phyloP scores from a whole-genome alignment of 2,888 invertebrate genomes.

The Coelogynopora nodosa region DNA sequence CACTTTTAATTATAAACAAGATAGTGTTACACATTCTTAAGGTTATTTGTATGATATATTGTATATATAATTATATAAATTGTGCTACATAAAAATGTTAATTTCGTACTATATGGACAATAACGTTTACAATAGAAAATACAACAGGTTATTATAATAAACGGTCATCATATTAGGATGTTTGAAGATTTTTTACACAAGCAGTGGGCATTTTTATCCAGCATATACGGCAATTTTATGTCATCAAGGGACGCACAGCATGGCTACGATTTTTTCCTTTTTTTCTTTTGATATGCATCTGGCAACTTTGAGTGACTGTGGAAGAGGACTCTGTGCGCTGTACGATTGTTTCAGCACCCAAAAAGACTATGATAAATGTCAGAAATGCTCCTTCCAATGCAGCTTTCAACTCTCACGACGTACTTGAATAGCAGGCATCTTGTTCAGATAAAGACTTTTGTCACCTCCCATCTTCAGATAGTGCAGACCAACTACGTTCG shows the following conservation, averaged over 20 bases:
- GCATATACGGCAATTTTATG: background rate
- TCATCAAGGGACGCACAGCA: background rate
- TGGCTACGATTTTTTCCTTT: no score
- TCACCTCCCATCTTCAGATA: background rate
- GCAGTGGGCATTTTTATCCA: background rate
- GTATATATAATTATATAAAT: slow-evolving; percentile 15
- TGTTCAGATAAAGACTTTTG: background rate
- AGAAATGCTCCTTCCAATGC: background rate
- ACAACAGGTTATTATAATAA: background rate
- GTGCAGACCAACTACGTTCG: background rate
- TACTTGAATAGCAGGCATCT: background rate
- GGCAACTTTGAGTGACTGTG: no score
- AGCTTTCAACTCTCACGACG: background rate
- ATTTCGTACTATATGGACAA: background rate
- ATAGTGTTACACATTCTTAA: background rate
- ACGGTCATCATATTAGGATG: background rate
- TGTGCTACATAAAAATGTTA: background rate
- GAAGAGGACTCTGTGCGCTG: background rate
- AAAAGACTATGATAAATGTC: background rate
- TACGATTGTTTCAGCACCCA: background rate
- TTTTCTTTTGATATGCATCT: no score
- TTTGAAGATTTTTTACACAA: background rate
- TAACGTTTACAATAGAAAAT: background rate
- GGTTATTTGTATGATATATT: background rate
- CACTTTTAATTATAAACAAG: background rate